Conservation (phyloP, 92 coral and sea anemone genomes). For the Anthopleura xanthogrammica region DNA sequence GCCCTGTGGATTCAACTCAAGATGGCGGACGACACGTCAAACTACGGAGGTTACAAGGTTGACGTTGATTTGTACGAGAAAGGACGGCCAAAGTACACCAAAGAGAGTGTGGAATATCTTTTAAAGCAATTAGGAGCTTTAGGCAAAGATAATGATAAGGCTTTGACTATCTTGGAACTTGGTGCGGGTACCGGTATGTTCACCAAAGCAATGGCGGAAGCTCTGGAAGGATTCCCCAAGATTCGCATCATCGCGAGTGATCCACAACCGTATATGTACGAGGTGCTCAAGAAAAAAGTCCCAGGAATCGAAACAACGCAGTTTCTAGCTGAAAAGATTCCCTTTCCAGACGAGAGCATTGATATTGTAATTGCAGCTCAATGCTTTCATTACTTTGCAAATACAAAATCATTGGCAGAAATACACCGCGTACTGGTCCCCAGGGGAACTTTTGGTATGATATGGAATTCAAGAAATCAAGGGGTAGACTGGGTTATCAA, state of each 20-base stretch:
- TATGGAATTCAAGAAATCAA: conserved; percentile 79
- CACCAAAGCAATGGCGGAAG: conserved; percentile 68
- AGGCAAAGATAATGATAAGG: conserved; percentile 17
- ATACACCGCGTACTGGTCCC: conserved; percentile 83
- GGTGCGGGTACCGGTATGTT: conserved; percentile 92
- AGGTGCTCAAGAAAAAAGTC: conserved; percentile 51
- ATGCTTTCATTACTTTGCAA: conserved; percentile 84
- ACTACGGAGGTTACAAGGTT: conserved; percentile 27
- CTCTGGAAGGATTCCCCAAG: conserved; percentile 33
- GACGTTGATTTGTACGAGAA: conserved; percentile 68
- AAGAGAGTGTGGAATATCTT: conserved; percentile 71
- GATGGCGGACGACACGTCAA: conserved; percentile 42
- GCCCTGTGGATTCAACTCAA: conserved; percentile 24
- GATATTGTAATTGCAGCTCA: conserved; percentile 77
- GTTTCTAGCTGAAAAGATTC: conserved; percentile 63
- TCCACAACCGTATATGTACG: conserved; percentile 63
- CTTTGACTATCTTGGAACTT: conserved; percentile 63
- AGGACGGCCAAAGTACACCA: conserved; percentile 75
- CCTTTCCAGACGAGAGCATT: conserved; percentile 53
- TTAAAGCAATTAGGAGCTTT: conserved; percentile 68
- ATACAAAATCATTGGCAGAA: conserved; percentile 65
- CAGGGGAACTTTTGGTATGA: conserved; percentile 72
- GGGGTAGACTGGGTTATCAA: conserved; percentile 74
- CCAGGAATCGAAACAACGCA: conserved; percentile 67
- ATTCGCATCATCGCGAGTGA: conserved; percentile 73